Conservation (phyloP, 2,797 vertebrate species). For the Danio jaintianensis region DNA sequence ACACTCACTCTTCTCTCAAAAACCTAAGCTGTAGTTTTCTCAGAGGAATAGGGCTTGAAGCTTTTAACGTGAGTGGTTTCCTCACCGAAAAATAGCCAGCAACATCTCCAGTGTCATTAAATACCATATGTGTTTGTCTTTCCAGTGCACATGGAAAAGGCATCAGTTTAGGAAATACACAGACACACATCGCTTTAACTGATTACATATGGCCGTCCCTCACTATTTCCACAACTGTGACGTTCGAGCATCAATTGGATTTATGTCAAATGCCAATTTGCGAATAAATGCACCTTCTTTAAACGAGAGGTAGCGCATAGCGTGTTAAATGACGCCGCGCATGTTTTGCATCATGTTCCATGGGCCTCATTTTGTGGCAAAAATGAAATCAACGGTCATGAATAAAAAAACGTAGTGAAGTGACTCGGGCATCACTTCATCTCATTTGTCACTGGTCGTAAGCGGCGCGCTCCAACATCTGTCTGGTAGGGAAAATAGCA, state of each 20-base stretch:
- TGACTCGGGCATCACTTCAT: constrained; percentile 70
- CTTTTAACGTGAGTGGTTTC: constrained; percentile 71
- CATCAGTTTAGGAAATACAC: constrained; percentile 69
- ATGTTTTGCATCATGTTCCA: constrained; percentile 67
- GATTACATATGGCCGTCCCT: constrained; percentile 49
- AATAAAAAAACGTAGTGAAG: constrained; percentile 62
- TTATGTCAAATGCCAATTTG: constrained; percentile 66
- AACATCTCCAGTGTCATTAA: constrained; percentile 78
- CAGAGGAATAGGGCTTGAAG: constrained; percentile 53
- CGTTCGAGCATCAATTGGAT: constrained; percentile 59
- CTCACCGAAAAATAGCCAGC: constrained; percentile 68
- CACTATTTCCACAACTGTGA: constrained; percentile 40
- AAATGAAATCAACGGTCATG: constrained; percentile 71
- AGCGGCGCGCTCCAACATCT: constrained; percentile 73
- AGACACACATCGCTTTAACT: constrained; percentile 57
- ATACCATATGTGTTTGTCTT: constrained; percentile 84
- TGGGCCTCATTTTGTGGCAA: constrained; percentile 67
- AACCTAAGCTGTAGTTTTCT: constrained; percentile 38
- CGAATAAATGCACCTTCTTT: constrained; percentile 50
- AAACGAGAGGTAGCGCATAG: constrained; percentile 58
- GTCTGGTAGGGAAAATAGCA: constrained; percentile 56
- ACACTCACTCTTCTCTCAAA: neutral
- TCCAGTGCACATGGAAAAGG: constrained; percentile 79
- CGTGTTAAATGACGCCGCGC: constrained; percentile 58
- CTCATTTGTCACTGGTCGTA: constrained; percentile 36